Percentiles rank a stretch among this genome's conserved stretches.
Evolutionary conservation across 2,888 invertebrate species (phyloP).

Genomic region (Carabus problematicus): DNA sequence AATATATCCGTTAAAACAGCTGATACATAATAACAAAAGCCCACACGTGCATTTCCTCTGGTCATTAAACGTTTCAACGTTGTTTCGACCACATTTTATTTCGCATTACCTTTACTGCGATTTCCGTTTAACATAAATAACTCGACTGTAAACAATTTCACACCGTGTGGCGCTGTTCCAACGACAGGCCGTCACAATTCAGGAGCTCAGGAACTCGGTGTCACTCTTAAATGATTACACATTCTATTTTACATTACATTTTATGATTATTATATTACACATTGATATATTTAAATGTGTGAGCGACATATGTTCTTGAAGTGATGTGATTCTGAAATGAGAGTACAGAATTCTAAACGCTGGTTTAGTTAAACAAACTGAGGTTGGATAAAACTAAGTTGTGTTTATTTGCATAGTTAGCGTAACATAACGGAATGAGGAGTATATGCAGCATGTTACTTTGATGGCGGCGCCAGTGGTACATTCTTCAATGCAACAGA

Average conservation of each 20-base stretch:
- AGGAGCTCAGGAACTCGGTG: background rate
- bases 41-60: constrained; percentile 27
- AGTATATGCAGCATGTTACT: too few species aligned
- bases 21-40: background rate
- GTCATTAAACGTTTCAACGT: constrained; percentile 30
- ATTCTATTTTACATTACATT: background rate
- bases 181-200: background rate
- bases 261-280: too few species aligned
- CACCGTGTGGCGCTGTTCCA: background rate
- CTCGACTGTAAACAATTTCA: constrained; percentile 10
- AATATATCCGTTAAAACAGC: constrained; percentile 11
- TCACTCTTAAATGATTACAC: background rate
- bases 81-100: constrained; percentile 35
- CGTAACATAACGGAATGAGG: too few species aligned
- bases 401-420: too few species aligned
- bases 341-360: too few species aligned
- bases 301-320: too few species aligned
- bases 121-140: constrained; percentile 27
- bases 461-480: too few species aligned
- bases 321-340: too few species aligned
- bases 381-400: too few species aligned
- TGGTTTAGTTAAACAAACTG: too few species aligned
- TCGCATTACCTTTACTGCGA: constrained; percentile 32
- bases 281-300: too few species aligned
- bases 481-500: too few species aligned